Conservation (phyloP, 2,888 invertebrate species). For the Drosophila atripex region DNA sequence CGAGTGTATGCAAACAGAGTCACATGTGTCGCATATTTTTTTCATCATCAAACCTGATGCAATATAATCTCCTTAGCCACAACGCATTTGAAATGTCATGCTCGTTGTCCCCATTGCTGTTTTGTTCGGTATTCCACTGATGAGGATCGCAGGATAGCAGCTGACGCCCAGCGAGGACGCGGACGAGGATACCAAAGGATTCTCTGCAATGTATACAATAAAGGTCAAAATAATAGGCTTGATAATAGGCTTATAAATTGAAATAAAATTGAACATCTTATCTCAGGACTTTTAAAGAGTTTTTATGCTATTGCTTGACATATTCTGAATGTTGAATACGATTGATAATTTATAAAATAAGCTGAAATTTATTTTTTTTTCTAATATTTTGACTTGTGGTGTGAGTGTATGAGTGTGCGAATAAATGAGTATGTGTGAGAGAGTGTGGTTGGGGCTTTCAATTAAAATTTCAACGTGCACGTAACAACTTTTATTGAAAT, state of each 20-base stretch:
- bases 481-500: slow-evolving; percentile 81
- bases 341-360: too few species aligned
- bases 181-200: slow-evolving; percentile 25
- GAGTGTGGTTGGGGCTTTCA: slow-evolving; percentile 71
- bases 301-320: too few species aligned
- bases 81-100: slow-evolving; percentile 47
- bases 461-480: slow-evolving; percentile 79
- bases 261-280: neutral
- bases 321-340: too few species aligned
- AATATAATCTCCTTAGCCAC: slow-evolving; percentile 49
- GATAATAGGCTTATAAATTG: neutral
- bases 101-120: slow-evolving; percentile 46
- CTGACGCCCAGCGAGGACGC: slow-evolving; percentile 57
- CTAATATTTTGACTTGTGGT: neutral
- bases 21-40: slow-evolving; percentile 29
- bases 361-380: neutral
- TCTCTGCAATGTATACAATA: slow-evolving; percentile 5
- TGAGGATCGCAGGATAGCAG: slow-evolving; percentile 62
- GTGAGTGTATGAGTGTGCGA: slow-evolving; percentile 13
- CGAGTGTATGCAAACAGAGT: slow-evolving; percentile 26
- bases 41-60: slow-evolving; percentile 33
- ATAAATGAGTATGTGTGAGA: slow-evolving; percentile 18
- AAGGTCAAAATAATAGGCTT: neutral
- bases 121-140: slow-evolving; percentile 61
- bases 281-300: neutral